Evolutionary conservation across 2,797 vertebrate species (phyloP), one percentile per base, ranked within the genome.

Genomic region (Darevskia nairensis): DNA sequence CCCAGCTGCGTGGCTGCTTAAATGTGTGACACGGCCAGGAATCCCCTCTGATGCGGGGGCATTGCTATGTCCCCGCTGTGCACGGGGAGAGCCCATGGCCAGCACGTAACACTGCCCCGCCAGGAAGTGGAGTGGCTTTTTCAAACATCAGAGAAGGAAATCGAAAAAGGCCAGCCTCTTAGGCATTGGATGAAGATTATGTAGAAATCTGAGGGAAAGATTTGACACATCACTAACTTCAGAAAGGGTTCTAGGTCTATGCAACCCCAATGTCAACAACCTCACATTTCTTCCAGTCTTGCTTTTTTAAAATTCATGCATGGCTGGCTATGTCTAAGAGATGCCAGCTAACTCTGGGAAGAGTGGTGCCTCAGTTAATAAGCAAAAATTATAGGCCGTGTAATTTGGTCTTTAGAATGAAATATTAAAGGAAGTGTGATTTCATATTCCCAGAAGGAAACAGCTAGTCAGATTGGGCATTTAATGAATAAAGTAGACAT

Each of bases 401-500:
- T 46, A 84, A 72, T 72, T 84, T 66, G 59, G 27, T 84, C 46
- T 44, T 84, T 69, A 72, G 35, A 11, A 71, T 82, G 75, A 89
- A 10, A 87, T 89, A 69, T 59, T 86, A 3, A 66, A 39, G 86
- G 87, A 78, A 0, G 44, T 86, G 90, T 85, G 41, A 10, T 71
- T 88, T 8, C 76, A 29, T 72, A 84, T 89, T 69, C 89, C n/a
- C 32, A 4, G 78, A 21, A 69, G 46, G 77, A 84, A 81, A 79
- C 8, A 61, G 82, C 25, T 88, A 27, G 91, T 86, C 41, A 23
- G 3, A 88, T 91, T 83, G 29, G 32, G 85, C 87, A 77, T 79
- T 35, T 35, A 82, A 89, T 92, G 90, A 93, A 92, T 94, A 85
- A 92, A 82, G 21, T 78, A 90, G 6, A 9, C 79, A 86, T 83